These are phyloP conservation scores for Anoplopoma fimbria DNA, from an alignment of 2,113 vertebrate species.

Conservation along the genomic window DNA sequence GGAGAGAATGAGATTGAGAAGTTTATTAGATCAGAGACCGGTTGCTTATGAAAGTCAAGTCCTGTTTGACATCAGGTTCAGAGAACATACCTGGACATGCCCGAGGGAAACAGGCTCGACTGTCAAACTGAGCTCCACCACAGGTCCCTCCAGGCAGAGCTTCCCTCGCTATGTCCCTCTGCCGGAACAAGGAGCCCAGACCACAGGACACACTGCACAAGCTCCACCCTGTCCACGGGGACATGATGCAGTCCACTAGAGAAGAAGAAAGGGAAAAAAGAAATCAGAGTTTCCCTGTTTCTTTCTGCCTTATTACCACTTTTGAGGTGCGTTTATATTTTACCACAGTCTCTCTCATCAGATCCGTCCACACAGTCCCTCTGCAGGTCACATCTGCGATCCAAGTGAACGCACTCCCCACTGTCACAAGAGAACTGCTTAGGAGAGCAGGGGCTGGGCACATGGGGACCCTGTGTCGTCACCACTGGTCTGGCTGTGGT, in stretches of 20 bases:
- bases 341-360: constrained; percentile 88
- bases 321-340: constrained; percentile 4
- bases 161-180: constrained; percentile 82
- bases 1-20: background rate
- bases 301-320: background rate
- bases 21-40: background rate
- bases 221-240: constrained; percentile 89
- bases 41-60: background rate
- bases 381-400: constrained; percentile 85
- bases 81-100: constrained; percentile 89
- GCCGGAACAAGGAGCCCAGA: constrained; percentile 87
- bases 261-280: background rate
- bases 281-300: background rate
- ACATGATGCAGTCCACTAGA: constrained; percentile 88
- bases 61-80: background rate
- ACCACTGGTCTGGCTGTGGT: constrained; percentile 50
- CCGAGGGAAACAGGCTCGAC: constrained; percentile 87
- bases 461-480: constrained; percentile 43
- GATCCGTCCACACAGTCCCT: constrained; percentile 88
- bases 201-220: constrained; percentile 90
- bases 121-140: constrained; percentile 80
- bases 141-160: constrained; percentile 84
- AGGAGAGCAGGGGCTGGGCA: constrained; percentile 82
- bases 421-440: constrained; percentile 87
- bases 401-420: constrained; percentile 86